Evolutionary conservation across 2,113 vertebrate species (phyloP).

Genomic region (Mustela nigripes): DNA sequence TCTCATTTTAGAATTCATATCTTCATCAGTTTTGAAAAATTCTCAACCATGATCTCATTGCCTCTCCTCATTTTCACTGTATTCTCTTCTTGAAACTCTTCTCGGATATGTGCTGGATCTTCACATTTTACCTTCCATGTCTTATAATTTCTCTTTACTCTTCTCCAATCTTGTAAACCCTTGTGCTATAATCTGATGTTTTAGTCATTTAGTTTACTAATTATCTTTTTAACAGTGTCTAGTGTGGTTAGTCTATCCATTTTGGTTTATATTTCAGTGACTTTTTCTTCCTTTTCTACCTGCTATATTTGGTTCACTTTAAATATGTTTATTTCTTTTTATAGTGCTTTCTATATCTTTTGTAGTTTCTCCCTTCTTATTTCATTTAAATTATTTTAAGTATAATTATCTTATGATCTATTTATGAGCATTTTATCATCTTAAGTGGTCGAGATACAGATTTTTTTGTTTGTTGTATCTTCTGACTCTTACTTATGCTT

Average conservation of each 20-base stretch:
- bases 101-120: background rate
- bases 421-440: background rate
- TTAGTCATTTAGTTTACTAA: background rate
- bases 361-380: background rate
- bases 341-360: background rate
- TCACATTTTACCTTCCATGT: background rate
- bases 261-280: background rate
- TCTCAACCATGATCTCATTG: background rate
- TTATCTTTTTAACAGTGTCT: background rate
- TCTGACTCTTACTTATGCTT: background rate
- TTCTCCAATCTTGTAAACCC: background rate
- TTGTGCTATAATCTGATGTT: background rate
- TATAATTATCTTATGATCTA: background rate
- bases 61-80: background rate
- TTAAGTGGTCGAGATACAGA: background rate
- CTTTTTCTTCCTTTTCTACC: background rate
- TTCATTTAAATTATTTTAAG: background rate
- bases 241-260: background rate
- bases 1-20: constrained; percentile 9
- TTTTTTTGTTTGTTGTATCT: background rate
- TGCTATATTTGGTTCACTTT: background rate
- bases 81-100: background rate
- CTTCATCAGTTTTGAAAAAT: background rate
- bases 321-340: background rate
- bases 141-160: background rate